A percentile compares a stretch with the other conserved stretches of the same genome.
These are phyloP conservation scores for Eleginops maclovinus DNA, from an alignment of 2,113 vertebrate genomes.

Conservation along the genomic window DNA sequence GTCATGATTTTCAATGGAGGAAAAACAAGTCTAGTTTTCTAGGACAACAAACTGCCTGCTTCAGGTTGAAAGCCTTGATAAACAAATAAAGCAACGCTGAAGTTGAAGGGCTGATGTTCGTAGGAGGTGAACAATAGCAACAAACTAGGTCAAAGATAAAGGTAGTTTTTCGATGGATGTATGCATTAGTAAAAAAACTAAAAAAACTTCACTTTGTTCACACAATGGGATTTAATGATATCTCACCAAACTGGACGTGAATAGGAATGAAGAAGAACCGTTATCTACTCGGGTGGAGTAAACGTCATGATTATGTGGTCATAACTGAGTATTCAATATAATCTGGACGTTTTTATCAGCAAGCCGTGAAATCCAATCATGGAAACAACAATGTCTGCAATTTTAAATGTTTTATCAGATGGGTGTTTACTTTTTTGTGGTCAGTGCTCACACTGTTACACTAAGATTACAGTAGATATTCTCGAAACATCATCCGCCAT, in stretches of 20 bases:
- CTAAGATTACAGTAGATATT: neutral
- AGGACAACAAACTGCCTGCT: constrained; percentile 12
- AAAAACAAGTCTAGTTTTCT: constrained; percentile 25
- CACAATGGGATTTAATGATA: constrained; percentile 36
- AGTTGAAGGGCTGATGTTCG: constrained; percentile 27
- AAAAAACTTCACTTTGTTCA: neutral
- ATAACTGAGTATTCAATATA: neutral
- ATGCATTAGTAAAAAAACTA: constrained; percentile 2
- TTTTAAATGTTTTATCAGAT: neutral
- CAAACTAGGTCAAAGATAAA: constrained; percentile 56
- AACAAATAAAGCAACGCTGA: constrained; percentile 22
- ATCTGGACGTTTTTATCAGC: neutral
- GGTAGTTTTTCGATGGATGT: constrained; percentile 45
- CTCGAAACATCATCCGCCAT: neutral
- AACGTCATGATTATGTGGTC: neutral
- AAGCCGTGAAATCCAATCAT: neutral
- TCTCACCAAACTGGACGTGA: neutral
- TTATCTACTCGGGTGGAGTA: constrained; percentile 14
- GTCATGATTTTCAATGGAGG: constrained; percentile 34
- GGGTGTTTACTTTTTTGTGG: neutral
- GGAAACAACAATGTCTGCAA: neutral
- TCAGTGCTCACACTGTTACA: neutral
- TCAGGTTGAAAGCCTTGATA: constrained; percentile 19
- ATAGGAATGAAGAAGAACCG: constrained; percentile 33
- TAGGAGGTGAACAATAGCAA: constrained; percentile 38